Evolutionary conservation across 2,888 invertebrate genomes (phyloP), one percentile per base, ranked within the genome.

Genomic region (Labia minor): DNA sequence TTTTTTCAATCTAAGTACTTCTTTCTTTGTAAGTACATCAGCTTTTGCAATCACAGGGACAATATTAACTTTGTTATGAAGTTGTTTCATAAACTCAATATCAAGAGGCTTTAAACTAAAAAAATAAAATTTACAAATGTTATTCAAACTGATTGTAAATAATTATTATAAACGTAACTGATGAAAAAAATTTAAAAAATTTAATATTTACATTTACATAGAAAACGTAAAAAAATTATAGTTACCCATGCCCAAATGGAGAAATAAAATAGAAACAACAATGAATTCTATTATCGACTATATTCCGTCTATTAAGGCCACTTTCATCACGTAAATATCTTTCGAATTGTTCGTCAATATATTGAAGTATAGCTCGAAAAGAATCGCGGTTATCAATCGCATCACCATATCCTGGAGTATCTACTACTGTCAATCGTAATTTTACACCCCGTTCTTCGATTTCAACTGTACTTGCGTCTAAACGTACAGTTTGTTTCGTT

Each of bases 251-350:
- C 63, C 96, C 96, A 78, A 93, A 94, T 0, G 96, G 96, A 67
- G 95, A 95, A 76, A 97, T 93, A 78, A 96, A 97, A 79, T 96
- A 97, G 77, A 97, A 94, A 80, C 92, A 97, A 80, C 97, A 97
- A 77, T 98, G 97, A 73, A 98, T 94, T 75, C 97, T 86, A 79
- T 95, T 96, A 78, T 98, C 97, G 67, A 95, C 89, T 73, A 98
- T 97, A 77, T 97, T 95, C 71, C 95, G 87, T 63, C 97, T 85
- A 79, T 98, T 97, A 62, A 97, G 82, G 1, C 97, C 97, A 75
- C 95, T 95, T 80, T 97, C 97, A 74, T 94, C 94, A 61, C 91
- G 85, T 65, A 94, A 79, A 77, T 90, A 94, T 71, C 93, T 82
- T 79, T 95, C 94, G 79, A 95, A 98, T 78, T 97, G 97, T 75